Base-by-base conservation (phyloP, 2,888 invertebrate species). In the Druceiella hillmani region DNA sequence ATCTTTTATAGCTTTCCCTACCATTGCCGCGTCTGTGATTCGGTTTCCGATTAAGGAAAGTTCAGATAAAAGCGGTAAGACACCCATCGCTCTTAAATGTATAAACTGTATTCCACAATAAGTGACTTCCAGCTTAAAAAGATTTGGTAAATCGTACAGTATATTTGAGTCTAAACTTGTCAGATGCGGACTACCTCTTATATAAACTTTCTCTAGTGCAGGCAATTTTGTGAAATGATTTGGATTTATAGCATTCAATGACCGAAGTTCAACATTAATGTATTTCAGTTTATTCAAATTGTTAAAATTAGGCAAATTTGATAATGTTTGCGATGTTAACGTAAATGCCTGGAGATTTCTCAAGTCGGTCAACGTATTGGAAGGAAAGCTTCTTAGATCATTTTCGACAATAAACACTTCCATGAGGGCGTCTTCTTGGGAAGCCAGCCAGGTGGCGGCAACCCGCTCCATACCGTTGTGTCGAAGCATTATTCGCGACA, bases 341-440 rank as follows among this genome's bases (percentile, higher is more conserved):
- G 91, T 90, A 26, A 90, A 75, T 2, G 91, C 91, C 69, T 90
- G 84, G 36, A 90, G 68, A 47, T 81, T 80, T 50, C 79, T 77
- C 51, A 89, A 65, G 52, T 82, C 81, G 45, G 79, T 75, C 30
- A 91, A 62, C 50, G 87, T 85, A 58, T 89, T 89, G 2, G 81
- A 74, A 0, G 90, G 89, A 33, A 90, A 67, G 49, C 80, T 87
- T 43, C 85, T 76, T 33, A 91, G 59, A 47, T 85, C 83, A 10
- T 87, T 86, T 61, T 91, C 91, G 2, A 90, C 90, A 17, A 91
- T 75, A 53, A 83, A 91, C 37, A 91, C 74, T 65, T 91, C 91
- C 49, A 89, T 78, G 17, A 91, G 64, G 33, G 79, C 79, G 25
- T 77, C 76, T 60, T 89, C 88, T 35, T 88, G 74, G 13, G 85